Percentiles rank a stretch among this genome's conserved stretches.
These are phyloP conservation scores for Lochmaea capreae DNA, from an alignment of 2,888 invertebrate species.

Conservation along the genomic window DNA sequence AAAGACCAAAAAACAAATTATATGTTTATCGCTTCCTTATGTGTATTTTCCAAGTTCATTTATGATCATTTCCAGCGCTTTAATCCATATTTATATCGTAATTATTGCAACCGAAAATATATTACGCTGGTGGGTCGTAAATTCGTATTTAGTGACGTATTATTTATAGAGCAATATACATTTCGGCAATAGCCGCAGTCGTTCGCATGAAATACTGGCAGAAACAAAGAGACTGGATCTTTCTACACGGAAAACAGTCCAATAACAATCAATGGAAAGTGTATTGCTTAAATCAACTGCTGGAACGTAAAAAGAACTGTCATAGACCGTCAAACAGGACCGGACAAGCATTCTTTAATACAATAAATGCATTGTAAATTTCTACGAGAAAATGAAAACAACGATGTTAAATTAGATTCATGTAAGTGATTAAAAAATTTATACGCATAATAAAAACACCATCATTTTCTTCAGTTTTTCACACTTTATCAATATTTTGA, in stretches of 20 bases:
- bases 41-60: constrained; percentile 36
- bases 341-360: constrained; percentile 6
- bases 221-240: constrained; percentile 56
- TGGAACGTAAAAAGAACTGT: constrained; percentile 64
- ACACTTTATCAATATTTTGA: no score
- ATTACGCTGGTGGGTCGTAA: constrained; percentile 55
- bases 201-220: constrained; percentile 50
- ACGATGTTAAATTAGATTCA: no score
- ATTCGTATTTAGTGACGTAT: constrained; percentile 57
- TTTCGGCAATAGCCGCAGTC: constrained; percentile 50
- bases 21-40: constrained; percentile 35
- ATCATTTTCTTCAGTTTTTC: no score
- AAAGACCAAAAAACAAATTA: constrained; percentile 35
- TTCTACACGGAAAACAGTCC: constrained; percentile 48
- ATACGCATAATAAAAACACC: no score
- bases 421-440: no score
- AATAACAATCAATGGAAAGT: constrained; percentile 61
- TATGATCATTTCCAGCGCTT: constrained; percentile 32
- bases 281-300: constrained; percentile 64
- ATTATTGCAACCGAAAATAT: constrained; percentile 55
- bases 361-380: neutral
- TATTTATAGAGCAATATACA: constrained; percentile 58
- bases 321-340: constrained; percentile 46
- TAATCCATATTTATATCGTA: constrained; percentile 54
- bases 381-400: no score